Evolutionary conservation across 2,113 vertebrate genomes (phyloP).

Genomic region (Phylloscopus trochiloides): DNA sequence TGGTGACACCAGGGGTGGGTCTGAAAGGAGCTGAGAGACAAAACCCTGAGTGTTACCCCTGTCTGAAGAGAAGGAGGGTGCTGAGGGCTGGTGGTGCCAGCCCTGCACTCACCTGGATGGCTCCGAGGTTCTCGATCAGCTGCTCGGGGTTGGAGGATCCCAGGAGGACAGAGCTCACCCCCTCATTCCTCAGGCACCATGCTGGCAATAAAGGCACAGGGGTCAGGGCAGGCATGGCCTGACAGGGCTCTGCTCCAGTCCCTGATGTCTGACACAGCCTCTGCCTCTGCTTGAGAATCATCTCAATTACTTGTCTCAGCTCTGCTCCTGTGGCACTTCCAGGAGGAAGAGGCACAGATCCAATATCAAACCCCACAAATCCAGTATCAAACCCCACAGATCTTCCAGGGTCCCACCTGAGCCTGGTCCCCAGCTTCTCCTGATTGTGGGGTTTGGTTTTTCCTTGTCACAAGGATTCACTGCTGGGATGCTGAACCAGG

Average conservation of each 20-base stretch:
- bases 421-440: background rate
- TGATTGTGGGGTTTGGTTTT: background rate
- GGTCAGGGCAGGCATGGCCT: background rate
- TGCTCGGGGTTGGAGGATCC: slow-evolving; percentile 95
- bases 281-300: background rate
- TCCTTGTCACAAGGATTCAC: background rate
- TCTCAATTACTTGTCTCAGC: rapidly evolving
- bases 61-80: rapidly evolving
- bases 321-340: background rate
- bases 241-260: rapidly evolving
- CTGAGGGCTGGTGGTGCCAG: background rate
- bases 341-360: rapidly evolving
- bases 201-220: slow-evolving; percentile 73
- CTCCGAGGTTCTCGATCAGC: slow-evolving; percentile 95
- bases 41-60: rapidly evolving
- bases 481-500: background rate
- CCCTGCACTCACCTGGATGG: slow-evolving; percentile 87
- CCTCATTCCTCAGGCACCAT: slow-evolving; percentile 96
- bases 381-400: background rate
- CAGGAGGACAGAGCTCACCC: slow-evolving; percentile 94
- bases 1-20: background rate
- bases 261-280: background rate
- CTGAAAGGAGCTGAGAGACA: background rate
- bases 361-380: background rate
- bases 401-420: background rate